phyloP scores from a whole-genome alignment of 2,113 vertebrate species.

The Cochlearius cochlearius region DNA sequence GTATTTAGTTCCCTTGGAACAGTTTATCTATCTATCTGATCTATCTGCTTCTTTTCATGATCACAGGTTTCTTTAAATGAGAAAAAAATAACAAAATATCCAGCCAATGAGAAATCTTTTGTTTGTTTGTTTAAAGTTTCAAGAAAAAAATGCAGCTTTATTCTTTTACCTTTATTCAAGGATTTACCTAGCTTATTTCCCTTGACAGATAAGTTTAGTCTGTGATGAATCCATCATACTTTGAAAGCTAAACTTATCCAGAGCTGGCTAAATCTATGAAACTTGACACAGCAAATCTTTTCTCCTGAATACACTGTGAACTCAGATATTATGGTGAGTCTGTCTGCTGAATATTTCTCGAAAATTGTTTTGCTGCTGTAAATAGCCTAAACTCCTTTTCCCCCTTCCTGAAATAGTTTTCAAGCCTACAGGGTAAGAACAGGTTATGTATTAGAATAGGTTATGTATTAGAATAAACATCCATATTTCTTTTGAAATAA shows the following conservation, averaged over 20 bases:
- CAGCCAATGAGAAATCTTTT: background rate
- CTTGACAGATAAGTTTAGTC: background rate
- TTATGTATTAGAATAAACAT: background rate
- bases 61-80: background rate
- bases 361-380: background rate
- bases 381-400: background rate
- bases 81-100: background rate
- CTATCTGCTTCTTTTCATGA: background rate
- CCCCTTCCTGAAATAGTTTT: background rate
- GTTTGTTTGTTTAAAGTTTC: background rate
- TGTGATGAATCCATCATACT: background rate
- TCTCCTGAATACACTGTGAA: background rate
- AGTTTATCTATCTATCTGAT: slow-evolving; percentile 13
- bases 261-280: background rate
- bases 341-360: background rate
- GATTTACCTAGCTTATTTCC: slow-evolving; percentile 8
- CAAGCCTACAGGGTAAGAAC: background rate
- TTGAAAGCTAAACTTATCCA: background rate
- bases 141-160: background rate
- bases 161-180: background rate
- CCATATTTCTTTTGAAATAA: background rate
- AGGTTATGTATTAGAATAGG: background rate
- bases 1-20: slow-evolving; percentile 12
- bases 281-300: background rate
- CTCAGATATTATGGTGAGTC: background rate